A percentile compares a stretch with the other conserved stretches of the same genome.
These are phyloP conservation scores for Athene noctua DNA, from an alignment of 2,113 vertebrate genomes.

Conservation along the genomic window DNA sequence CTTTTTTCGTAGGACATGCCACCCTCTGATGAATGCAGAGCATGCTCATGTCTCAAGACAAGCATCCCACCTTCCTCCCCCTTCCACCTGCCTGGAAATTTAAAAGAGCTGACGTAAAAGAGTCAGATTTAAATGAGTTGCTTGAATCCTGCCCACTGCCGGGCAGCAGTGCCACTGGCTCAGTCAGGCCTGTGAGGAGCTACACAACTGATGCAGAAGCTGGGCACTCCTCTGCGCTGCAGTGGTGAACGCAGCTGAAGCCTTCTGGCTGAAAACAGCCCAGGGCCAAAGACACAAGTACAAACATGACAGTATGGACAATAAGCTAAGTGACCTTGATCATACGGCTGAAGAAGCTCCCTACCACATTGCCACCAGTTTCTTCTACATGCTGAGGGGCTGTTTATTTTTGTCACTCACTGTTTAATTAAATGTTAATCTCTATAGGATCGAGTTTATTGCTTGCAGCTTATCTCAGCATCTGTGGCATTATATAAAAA, in stretches of 20 bases:
- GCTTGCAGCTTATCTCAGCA: background rate
- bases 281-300: background rate
- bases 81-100: background rate
- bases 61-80: background rate
- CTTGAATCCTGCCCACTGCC: background rate
- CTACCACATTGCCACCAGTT: background rate
- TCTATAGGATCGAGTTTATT: background rate
- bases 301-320: rapidly evolving
- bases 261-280: background rate
- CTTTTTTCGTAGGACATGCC: rapidly evolving
- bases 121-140: background rate
- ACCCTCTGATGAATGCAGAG: background rate
- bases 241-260: background rate
- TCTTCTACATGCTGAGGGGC: background rate
- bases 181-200: background rate
- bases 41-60: background rate
- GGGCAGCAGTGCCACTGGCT: background rate
- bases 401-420: background rate
- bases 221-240: background rate
- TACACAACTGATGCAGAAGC: background rate
- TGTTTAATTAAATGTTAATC: conserved; percentile 36
- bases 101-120: background rate
- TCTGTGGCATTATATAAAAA: background rate
- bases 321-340: background rate
- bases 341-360: background rate